These are phyloP conservation scores for Poecile atricapillus DNA, from an alignment of 2,113 vertebrate species.

Conservation along the genomic window DNA sequence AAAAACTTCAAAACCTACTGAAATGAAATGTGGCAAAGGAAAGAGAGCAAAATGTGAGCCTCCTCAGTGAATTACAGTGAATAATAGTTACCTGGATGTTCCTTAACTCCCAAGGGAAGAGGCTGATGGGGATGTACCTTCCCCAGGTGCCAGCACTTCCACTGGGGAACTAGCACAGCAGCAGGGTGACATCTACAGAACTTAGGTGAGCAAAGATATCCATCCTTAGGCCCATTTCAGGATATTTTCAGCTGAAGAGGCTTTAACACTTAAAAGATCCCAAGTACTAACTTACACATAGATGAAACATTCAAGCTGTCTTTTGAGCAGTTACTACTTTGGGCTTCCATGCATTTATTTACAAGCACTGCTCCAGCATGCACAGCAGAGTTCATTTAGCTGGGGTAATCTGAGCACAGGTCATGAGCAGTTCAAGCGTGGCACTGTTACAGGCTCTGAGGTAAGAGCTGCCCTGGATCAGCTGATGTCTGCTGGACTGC, in stretches of 20 bases:
- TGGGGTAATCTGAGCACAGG: not conserved
- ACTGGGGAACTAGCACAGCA: not conserved
- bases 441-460: not conserved
- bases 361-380: not conserved
- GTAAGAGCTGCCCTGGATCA: not conserved
- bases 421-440: not conserved
- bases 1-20: not conserved
- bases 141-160: not conserved
- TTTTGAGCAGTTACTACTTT: not conserved
- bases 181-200: not conserved
- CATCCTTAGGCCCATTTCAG: not conserved
- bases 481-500: not conserved
- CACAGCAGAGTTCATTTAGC: not conserved
- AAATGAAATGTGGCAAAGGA: not conserved
- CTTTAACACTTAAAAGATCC: not conserved
- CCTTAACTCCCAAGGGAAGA: not conserved
- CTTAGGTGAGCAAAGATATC: accelerated
- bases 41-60: not conserved
- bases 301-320: not conserved
- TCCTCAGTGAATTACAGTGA: not conserved
- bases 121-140: not conserved
- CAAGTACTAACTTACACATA: not conserved
- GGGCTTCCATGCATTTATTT: not conserved
- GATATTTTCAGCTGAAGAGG: not conserved
- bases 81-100: not conserved